Percentiles rank a stretch among this genome's conserved stretches.
Evolutionary conservation across 2,113 vertebrate species (phyloP).

Genomic region (Hemibagrus wyckioides): DNA sequence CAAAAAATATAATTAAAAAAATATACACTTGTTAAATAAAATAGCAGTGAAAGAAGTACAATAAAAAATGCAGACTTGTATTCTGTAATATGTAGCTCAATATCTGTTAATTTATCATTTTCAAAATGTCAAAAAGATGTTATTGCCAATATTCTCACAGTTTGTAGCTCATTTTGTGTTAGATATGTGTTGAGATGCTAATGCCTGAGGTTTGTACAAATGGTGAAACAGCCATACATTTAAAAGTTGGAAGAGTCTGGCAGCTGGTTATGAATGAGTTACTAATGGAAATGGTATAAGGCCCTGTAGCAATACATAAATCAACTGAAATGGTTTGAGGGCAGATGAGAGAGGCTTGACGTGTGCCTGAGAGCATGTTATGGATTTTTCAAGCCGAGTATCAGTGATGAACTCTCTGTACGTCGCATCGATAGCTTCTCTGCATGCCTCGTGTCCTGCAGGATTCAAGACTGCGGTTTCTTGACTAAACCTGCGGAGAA

Average conservation of each 20-base stretch:
- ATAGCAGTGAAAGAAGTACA: not conserved
- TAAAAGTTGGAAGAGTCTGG: not conserved
- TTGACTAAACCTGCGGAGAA: constrained; percentile 5
- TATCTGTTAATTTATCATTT: not conserved
- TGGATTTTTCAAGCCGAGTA: constrained; percentile 63
- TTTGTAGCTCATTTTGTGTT: not conserved
- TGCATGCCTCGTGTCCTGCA: constrained; percentile 26
- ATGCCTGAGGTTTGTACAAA: not conserved
- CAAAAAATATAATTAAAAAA: not conserved
- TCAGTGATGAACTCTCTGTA: constrained; percentile 50
- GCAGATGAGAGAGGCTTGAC: constrained; percentile 44
- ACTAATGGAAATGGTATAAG: constrained; percentile 60
- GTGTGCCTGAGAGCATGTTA: constrained; percentile 57
- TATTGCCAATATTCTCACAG: not conserved
- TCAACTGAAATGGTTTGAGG: constrained; percentile 56
- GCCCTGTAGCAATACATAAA: constrained; percentile 64
- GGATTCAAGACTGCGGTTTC: constrained; percentile 17
- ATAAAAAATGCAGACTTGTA: not conserved
- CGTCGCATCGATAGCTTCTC: constrained; percentile 30
- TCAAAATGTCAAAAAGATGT: not conserved
- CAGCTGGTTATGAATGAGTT: constrained; percentile 64
- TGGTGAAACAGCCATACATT: not conserved
- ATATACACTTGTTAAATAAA: not conserved
- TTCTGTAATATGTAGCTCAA: not conserved
- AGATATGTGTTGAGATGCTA: not conserved